Base-by-base conservation (phyloP, 2,797 vertebrate species). In the Lutjanus argentimaculatus region DNA sequence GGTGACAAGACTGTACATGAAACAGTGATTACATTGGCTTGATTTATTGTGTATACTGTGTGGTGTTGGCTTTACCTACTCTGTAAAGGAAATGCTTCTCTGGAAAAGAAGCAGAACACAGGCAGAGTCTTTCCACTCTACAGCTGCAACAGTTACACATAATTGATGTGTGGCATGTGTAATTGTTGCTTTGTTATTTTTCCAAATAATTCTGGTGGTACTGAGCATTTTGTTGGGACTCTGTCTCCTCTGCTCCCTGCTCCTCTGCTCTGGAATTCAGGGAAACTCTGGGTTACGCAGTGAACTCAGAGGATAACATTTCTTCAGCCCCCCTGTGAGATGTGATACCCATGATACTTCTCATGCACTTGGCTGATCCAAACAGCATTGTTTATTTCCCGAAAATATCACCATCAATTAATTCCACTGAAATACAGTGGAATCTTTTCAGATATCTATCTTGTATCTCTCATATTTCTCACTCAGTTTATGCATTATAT, bases 111-210 rank as follows among this genome's bases (percentile, higher is more conserved):
- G 79, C 86, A 88, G 86, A 81, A 43, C 84, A 67, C 63, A 69
- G 75, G 64, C 69, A 43, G 55, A 75, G 43, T 78, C 72, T 75
- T 67, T 89, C 80, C 63, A 58, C 69, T 85, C 79, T 79, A 22
- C 83, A 87, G 77, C 85, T 89, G 75, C 80, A 90, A 80, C 87
- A 77, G 87, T 91, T 89, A 82, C 69, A 70, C 59, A 51, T 91
- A 88, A 93, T 91, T 90, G 89, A 91, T 89, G 90, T 88, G 83
- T 87, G 83, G 81, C 85, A 51, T 91, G 86, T 90, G 75, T 89
- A 90, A 92, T 84, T 89, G 86, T 90, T 90, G 76, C 87, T 85
- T 90, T 94, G 88, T 94, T 93, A 82, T 92, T 92, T 85, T 82
- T 92, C 82, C 83, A 92, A 93, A 91, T 88, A 85, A 83, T 86